Base-by-base conservation (phyloP, 1,140 invertebrate genomes). In the Chelonus insularis region DNA sequence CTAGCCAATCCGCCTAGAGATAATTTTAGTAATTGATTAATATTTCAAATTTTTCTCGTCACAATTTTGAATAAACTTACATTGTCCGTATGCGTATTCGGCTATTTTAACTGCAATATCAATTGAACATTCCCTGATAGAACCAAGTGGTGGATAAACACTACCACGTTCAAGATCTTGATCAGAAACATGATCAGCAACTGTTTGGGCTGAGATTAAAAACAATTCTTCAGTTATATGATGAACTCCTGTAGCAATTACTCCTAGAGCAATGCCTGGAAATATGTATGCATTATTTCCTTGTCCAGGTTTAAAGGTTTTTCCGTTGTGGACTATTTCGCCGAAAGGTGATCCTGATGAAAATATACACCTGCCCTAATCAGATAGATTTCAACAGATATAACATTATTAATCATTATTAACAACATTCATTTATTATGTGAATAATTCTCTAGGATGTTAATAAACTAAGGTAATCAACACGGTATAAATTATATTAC, bases 211-310 rank as follows among this genome's bases (percentile, higher is more conserved):
- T 12, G 96, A 93, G 50, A 94, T 87, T 2, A 98, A 82, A 83
- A 98, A 98, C 69, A 96, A 86, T 68, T 92, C 89, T 71, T 98
- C 93, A 0, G 87, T 88, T 69, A 98, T 96, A 72, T 94, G 92
- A 71, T 94, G 90, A 6, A 94, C 91, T 34, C 91, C 89, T 0
- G 91, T 89, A 5, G 87, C 87, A 52, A 97, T 93, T 11, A 96
- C 92, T 14, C 94, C 96, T 2, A 98, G 83, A 16, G 94, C 94
- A 0, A 98, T 88, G 41, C 94, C 94, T 1, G 96, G 96, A 82
- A 98, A 98, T 62, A 98, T 97, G 79, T 98, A 98, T 0, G 96
- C 92, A 76, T 98, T 98, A 80, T 98, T 98, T 47, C 95, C 95
- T 80, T 98, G 96, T 0, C 96, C 96, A 0, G 96, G 92, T 62